Evolutionary conservation across 2,797 vertebrate species (phyloP), one percentile per base, ranked within the genome.

Genomic region (Acanthornis magna): DNA sequence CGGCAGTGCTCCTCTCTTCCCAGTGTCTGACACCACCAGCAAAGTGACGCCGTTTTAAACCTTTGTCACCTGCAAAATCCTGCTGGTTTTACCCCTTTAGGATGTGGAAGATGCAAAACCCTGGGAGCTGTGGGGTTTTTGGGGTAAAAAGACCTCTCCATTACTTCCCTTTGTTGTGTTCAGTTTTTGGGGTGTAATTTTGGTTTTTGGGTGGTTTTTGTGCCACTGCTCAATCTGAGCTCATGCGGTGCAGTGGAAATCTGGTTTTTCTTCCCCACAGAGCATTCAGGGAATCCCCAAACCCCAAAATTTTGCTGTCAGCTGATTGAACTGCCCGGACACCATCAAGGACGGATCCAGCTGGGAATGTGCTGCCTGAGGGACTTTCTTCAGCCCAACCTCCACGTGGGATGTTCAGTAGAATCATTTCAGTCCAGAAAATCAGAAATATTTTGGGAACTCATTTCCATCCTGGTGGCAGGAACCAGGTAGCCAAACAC

Each of bases 11-110:
- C 82, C 75, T 93, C 95, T 86, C 88, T 62, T 86, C 89, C 91
- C 93, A n/a, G n/a, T n/a, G n/a, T n/a, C n/a, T n/a, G n/a, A n/a
- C n/a, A 73, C 92, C 91, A 73, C 89, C 73, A 92, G 92, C 71
- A 40, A 83, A 85, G 58, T 71, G 94, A 71, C 82, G 89, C 88
- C 57, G 93, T 96, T 97, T 96, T 73, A 97, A 91, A 96, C 85
- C 81, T 96, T 85, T 96, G 78, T 38, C 87, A 92, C 93, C 72
- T 12, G 20, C 76, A 83, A 76, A 96, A 95, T 68, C 96, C 96
- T 95, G 92, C 95, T 96, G 96, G 94, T 96, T 66, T 92, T 60
- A 63, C 80, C 77, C 30, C 82, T 87, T 91, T 81, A 71, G 87
- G 65, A 51, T 62, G 68, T 63, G 23, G 90, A 92, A 89, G 89